Evolutionary conservation across 2,113 vertebrate species (phyloP).

Genomic region (Machaerirhynchus nigripectus): DNA sequence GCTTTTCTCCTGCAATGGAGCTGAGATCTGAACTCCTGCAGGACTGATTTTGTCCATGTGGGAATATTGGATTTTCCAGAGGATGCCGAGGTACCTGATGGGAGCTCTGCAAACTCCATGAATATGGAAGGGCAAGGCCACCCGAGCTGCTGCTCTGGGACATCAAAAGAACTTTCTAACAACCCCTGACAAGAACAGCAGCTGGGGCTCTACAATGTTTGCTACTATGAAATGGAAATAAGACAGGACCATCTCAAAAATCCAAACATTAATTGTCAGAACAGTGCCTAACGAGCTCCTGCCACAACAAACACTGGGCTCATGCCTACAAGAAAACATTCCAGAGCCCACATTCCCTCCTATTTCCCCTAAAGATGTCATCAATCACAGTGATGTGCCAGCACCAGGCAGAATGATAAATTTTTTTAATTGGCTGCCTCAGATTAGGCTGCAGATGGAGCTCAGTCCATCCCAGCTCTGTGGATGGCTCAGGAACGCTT

Average conservation of each 20-base stretch:
- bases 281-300: accelerated
- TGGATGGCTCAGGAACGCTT: neutral
- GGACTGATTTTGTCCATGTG: neutral
- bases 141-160: neutral
- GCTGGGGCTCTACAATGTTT: neutral
- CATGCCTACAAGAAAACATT: neutral
- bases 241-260: neutral
- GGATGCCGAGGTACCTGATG: neutral
- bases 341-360: neutral
- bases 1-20: neutral
- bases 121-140: neutral
- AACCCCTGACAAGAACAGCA: neutral
- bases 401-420: neutral
- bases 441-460: neutral
- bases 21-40: neutral
- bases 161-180: neutral
- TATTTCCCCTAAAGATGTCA: neutral
- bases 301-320: neutral
- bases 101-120: neutral
- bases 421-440: neutral
- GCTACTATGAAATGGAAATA: neutral
- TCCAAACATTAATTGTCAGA: neutral
- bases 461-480: neutral
- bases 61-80: neutral
- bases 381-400: neutral